These are phyloP conservation scores for Diploscapter pachys DNA, from an alignment of 1,140 invertebrate species.

Conservation along the genomic window DNA sequence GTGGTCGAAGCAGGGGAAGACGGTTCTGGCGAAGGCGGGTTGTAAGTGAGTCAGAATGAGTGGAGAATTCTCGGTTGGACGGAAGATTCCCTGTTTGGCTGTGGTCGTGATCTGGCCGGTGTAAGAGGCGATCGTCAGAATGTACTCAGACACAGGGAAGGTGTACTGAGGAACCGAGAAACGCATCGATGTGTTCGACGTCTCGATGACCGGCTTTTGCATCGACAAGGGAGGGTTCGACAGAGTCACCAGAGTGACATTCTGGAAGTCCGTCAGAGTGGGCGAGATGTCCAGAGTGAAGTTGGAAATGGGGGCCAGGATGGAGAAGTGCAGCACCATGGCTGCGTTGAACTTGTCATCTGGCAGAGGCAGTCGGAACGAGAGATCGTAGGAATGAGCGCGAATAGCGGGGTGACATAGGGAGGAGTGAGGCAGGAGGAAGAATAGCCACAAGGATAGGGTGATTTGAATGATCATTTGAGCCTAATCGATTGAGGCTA, in stretches of 20 bases:
- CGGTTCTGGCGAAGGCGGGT: conserved; percentile 18
- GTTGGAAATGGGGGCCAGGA: conserved; percentile 3
- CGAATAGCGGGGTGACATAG: conserved; percentile 8
- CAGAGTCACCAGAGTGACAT: conserved; percentile 4
- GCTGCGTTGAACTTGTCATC: conserved; percentile 18
- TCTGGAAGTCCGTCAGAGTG: conserved; percentile 1
- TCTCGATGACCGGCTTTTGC: not conserved
- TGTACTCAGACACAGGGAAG: conserved; percentile 18
- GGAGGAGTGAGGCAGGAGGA: not conserved
- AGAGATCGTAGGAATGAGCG: conserved; percentile 22
- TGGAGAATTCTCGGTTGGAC: not conserved
- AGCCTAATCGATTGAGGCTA: too few relatives aligned
- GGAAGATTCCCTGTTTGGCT: not conserved
- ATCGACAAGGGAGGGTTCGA: not conserved
- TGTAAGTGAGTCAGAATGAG: conserved; percentile 18
- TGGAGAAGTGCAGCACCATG: conserved; percentile 23
- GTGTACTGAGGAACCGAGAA: conserved; percentile 10
- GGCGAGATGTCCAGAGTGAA: not conserved
- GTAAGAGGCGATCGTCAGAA: conserved; percentile 28
- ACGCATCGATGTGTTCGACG: not conserved
- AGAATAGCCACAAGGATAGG: not conserved
- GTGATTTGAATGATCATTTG: too few relatives aligned
- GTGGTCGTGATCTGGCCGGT: not conserved
- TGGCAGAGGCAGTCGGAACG: conserved; percentile 19
- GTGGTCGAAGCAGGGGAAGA: conserved; percentile 29